Conservation (phyloP, 2,888 invertebrate genomes). For the Vesta saturnalis region DNA sequence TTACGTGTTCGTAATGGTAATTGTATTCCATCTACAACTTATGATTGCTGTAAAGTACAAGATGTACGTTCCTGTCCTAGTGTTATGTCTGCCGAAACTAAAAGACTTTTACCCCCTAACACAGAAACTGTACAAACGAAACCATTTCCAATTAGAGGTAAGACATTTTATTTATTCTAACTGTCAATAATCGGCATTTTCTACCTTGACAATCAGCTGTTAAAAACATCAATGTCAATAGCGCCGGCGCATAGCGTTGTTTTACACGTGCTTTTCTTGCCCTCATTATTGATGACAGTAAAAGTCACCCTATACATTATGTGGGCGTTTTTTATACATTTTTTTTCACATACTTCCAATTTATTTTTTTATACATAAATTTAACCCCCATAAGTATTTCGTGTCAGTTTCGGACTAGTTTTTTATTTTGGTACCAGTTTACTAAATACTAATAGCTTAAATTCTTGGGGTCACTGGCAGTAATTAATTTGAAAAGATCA, state of each 20-base stretch:
- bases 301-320: too few relatives aligned
- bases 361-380: too few relatives aligned
- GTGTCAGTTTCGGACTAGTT: too few relatives aligned
- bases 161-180: conserved; percentile 44
- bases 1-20: conserved; percentile 58
- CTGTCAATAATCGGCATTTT: conserved; percentile 15
- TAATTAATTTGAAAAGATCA: too few relatives aligned
- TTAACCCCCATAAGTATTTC: too few relatives aligned
- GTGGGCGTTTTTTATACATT: too few relatives aligned
- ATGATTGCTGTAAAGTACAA: conserved; percentile 51
- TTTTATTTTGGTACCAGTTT: too few relatives aligned
- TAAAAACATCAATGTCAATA: conserved; percentile 30
- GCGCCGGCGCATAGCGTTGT: conserved; percentile 24
- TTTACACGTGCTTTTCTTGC: conserved; percentile 30
- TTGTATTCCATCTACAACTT: conserved; percentile 47
- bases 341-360: too few relatives aligned
- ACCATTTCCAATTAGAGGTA: conserved; percentile 88
- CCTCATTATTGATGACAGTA: too few relatives aligned
- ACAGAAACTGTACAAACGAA: conserved; percentile 89
- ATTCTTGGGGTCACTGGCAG: too few relatives aligned
- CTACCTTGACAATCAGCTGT: conserved; percentile 27
- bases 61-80: conserved; percentile 68
- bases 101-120: conserved; percentile 77
- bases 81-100: conserved; percentile 75
- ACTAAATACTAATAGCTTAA: too few relatives aligned